Evolutionary conservation across 2,888 invertebrate genomes (phyloP), one percentile per base, ranked within the genome.

Genomic region (Tipula unca): DNA sequence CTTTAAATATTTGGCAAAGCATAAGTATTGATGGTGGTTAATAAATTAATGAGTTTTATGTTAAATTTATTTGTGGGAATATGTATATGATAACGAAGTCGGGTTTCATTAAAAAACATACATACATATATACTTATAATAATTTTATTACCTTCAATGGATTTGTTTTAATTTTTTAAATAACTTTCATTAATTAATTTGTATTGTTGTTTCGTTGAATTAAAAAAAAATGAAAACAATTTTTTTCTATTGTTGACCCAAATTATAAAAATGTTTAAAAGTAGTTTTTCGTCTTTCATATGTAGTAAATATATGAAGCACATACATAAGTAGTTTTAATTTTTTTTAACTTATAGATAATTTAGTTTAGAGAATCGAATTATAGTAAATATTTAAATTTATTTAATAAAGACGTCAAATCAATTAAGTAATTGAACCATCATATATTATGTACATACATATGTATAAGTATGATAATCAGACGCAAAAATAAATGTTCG

Each of bases 171-270:
- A 25, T 69, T 69, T 69, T 25, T 25, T 25, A 32, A 6, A 69
- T 69, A 69, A 69, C 69, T 69, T 69, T 69, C 69, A 69, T 69
- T 69, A 69, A 69, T 69, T 69, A 69, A 69, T 69, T 69, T 69
- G 69, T 69, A 69, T 69, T 69, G 69, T 69, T 25, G 69, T 69
- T 69, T 69, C 69, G 69, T 69, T 69, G 25, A 25, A 69, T 69
- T 25, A 3, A 10, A 69, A 69, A 69, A 69, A 69, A 69, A 69
- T 25, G 25, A 25, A 69, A 69, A 69, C 25, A 25, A 69, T 25
- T 69, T 69, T 6, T 69, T 69, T 69, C 69, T 69, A 25, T 69
- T 69, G 69, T 69, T 69, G 69, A 69, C 69, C 69, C 69, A 69
- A 69, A 25, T 69, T 69, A 8, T 69, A 69, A 13, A 25, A n/a